Base-by-base conservation (phyloP, 2,113 vertebrate genomes). In the Bufo bufo region DNA sequence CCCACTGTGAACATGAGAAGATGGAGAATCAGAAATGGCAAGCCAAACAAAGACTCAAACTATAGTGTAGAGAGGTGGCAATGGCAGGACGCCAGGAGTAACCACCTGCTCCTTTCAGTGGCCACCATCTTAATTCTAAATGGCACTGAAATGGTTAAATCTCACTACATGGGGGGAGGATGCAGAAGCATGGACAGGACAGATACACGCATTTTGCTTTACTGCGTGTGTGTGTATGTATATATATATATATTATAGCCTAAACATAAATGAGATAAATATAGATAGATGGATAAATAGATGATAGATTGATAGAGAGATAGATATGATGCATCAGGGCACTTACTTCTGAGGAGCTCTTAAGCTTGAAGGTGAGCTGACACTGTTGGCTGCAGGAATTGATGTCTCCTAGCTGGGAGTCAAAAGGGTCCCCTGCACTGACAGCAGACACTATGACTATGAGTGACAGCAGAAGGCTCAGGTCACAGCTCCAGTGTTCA, bases 341-440 rank as follows among this genome's bases (percentile, higher is more conserved):
- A 95, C 96, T 96, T 95, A 96, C 96, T 95, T 94, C 95, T 85
- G 93, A 92, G 0, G 94, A 92, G 93, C 93, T 95, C 92, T 93
- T 95, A 93, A 94, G 95, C 93, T 93, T 94, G 92, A 95, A 93
- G 93, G 90, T 91, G 88, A 95, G 91, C 94, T 95, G 94, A 91
- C 96, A 96, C 92, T 96, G 95, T 86, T 93, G 95, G 89, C 95
- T 96, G 95, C 95, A 96, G 94, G 95, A 96, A 92, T 92, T 94
- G 93, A 96, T 96, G 92, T 96, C 96, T 88, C 96, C 96, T 90
- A 96, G 94, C 87, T 96, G 95, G 92, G 94, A 93, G 91, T 96
- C 95, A 89, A 96, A 96, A 23, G 95, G 91, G 90, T 96, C 96
- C 75, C 95, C 94, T 77, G 94, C 93, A 65, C 92, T 92, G 52